Evolutionary conservation across 2,888 invertebrate species (phyloP).

Genomic region (Tenthredo livida): DNA sequence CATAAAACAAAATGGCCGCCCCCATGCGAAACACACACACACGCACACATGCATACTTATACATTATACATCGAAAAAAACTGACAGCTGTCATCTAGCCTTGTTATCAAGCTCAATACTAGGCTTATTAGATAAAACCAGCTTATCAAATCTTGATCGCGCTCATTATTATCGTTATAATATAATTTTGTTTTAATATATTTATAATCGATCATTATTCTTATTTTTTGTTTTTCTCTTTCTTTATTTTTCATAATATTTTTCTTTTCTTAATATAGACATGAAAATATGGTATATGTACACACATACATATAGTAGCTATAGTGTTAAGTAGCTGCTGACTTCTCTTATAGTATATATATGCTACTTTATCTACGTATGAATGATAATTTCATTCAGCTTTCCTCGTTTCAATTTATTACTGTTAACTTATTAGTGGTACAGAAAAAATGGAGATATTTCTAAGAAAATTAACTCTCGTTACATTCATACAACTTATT

Average conservation of each 20-base stretch:
- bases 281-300: not conserved
- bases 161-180: not conserved
- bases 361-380: not conserved
- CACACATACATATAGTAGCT: too few relatives aligned
- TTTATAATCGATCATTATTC: not conserved
- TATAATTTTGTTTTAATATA: not conserved
- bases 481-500: not conserved
- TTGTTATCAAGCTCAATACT: not conserved
- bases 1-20: conserved; percentile 15
- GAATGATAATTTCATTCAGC: not conserved
- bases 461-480: not conserved
- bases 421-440: too few relatives aligned
- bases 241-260: not conserved
- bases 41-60: too few relatives aligned
- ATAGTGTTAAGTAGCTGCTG: not conserved
- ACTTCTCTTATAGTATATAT: too few relatives aligned
- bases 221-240: not conserved
- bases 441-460: too few relatives aligned
- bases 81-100: conserved; percentile 15
- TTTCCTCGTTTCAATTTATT: not conserved
- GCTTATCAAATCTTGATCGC: not conserved
- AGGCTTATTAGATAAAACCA: not conserved
- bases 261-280: not conserved
- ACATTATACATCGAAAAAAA: not conserved
- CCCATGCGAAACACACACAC: not conserved